A percentile compares a stretch with the other conserved stretches of the same genome.
phyloP scores from a whole-genome alignment of 2,797 vertebrate species.

The Vireo griseus region DNA sequence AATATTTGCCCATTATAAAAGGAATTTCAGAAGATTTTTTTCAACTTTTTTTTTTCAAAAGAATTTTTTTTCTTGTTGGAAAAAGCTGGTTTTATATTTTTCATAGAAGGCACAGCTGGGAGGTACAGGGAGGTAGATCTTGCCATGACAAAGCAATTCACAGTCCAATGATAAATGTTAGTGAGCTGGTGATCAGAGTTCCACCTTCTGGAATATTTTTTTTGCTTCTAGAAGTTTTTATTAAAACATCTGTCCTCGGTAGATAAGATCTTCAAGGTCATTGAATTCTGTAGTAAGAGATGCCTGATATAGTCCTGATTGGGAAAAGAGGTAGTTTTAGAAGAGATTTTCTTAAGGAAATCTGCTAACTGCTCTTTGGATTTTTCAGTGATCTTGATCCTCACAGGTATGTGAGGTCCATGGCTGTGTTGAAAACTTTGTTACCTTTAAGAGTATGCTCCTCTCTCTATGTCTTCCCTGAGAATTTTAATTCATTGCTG shows the following conservation, averaged over 20 bases:
- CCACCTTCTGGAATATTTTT: neutral
- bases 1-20: neutral
- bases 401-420: neutral
- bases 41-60: neutral
- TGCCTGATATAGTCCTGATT: neutral
- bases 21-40: neutral
- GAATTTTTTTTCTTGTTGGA: rapidly evolving
- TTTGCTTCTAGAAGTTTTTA: neutral
- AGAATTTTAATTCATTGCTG: neutral
- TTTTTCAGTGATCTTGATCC: neutral
- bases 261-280: neutral
- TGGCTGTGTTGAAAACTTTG: neutral
- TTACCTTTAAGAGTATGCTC: neutral
- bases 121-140: neutral
- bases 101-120: neutral
- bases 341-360: neutral
- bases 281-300: neutral
- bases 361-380: neutral
- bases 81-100: neutral
- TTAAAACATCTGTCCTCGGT: neutral
- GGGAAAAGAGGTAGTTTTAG: neutral
- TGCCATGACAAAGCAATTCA: neutral
- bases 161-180: rapidly evolving
- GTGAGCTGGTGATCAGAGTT: neutral
- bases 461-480: neutral